These are phyloP conservation scores for Alloscopus bannaensis DNA, from an alignment of 2,888 invertebrate species.

Conservation along the genomic window DNA sequence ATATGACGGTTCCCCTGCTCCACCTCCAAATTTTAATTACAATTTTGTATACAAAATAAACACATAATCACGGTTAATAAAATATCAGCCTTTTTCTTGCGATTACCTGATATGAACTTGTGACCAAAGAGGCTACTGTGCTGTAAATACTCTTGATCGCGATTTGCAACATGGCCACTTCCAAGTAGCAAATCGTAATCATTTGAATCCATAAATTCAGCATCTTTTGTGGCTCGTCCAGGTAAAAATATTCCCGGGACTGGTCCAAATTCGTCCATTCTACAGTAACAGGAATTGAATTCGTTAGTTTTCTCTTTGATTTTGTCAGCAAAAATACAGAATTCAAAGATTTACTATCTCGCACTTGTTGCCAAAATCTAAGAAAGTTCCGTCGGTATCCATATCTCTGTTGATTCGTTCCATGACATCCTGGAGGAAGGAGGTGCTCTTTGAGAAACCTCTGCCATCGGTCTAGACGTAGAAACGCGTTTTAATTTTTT, in stretches of 20 bases:
- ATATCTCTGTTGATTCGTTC: conserved; percentile 70
- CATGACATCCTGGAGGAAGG: conserved; percentile 71
- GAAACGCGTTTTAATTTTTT: too few relatives aligned
- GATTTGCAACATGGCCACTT: conserved; percentile 85
- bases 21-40: conserved; percentile 21
- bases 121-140: conserved; percentile 88
- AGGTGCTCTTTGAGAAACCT: conserved; percentile 60
- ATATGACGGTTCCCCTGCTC: conserved; percentile 32
- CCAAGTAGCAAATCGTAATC: conserved; percentile 86
- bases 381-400: conserved; percentile 63
- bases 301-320: not conserved
- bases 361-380: conserved; percentile 70
- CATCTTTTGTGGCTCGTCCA: conserved; percentile 70
- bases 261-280: conserved; percentile 65
- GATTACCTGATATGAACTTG: conserved; percentile 75
- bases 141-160: conserved; percentile 91
- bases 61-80: not conserved
- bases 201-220: conserved; percentile 75
- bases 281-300: conserved; percentile 28
- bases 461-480: conserved; percentile 28
- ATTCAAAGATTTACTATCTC: not conserved
- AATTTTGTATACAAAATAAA: not conserved
- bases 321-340: not conserved
- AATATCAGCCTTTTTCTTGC: not conserved
- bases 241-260: conserved; percentile 65